Evolutionary conservation across 1,140 invertebrate species (phyloP).

Genomic region (Cotesia chilonis): DNA sequence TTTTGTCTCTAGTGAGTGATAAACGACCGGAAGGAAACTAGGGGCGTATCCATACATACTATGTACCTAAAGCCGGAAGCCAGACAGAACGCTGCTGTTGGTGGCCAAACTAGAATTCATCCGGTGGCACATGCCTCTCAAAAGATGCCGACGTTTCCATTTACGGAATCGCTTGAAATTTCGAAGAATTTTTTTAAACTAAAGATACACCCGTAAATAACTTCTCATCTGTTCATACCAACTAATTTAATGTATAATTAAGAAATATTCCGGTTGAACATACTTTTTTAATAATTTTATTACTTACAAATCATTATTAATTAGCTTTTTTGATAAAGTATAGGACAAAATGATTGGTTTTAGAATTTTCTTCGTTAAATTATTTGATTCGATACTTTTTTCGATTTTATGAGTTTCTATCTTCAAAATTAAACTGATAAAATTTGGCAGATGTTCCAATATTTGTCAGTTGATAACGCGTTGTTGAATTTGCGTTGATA

Average conservation of each 20-base stretch:
- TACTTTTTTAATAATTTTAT: too few relatives aligned
- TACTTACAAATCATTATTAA: too few relatives aligned
- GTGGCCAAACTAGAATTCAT: slow-evolving; percentile 40
- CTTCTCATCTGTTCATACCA: slow-evolving; percentile 1
- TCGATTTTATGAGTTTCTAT: too few relatives aligned
- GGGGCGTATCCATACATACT: slow-evolving; percentile 32
- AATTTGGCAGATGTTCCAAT: background rate
- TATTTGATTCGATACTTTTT: too few relatives aligned
- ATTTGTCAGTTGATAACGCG: slow-evolving; percentile 36
- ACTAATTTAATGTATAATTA: background rate
- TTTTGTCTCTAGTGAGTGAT: slow-evolving; percentile 15
- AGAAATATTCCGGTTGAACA: too few relatives aligned
- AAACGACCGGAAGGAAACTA: slow-evolving; percentile 37
- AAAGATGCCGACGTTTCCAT: slow-evolving; percentile 37
- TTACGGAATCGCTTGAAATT: slow-evolving; percentile 29
- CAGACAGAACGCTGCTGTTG: slow-evolving; percentile 30
- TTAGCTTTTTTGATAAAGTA: too few relatives aligned
- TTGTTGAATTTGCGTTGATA: slow-evolving; percentile 46
- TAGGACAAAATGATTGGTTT: too few relatives aligned
- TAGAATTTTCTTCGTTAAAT: too few relatives aligned
- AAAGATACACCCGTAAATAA: slow-evolving; percentile 6
- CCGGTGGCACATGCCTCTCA: slow-evolving; percentile 38
- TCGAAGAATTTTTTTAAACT: slow-evolving; percentile 26
- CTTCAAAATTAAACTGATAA: background rate
- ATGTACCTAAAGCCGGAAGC: slow-evolving; percentile 31